A percentile compares a stretch with the other conserved stretches of the same genome.
These are phyloP conservation scores for Phocoena sinus DNA, from an alignment of 2,113 vertebrate species.

Conservation along the genomic window DNA sequence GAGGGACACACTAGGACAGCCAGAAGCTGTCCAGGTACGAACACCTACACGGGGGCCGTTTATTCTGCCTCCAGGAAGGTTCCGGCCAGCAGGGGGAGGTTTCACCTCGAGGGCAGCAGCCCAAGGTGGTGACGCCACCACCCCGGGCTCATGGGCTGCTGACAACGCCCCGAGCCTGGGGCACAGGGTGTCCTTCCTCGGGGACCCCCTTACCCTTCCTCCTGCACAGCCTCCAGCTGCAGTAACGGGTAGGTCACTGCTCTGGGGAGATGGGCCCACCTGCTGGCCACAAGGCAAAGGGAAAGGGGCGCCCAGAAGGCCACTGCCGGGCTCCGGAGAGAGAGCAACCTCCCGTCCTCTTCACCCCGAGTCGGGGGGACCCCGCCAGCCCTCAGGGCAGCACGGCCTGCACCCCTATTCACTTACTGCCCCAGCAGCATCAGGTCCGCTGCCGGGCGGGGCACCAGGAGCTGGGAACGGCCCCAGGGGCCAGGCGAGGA, in stretches of 20 bases:
- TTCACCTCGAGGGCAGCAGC: neutral
- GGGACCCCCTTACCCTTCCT: neutral
- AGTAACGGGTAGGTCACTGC: neutral
- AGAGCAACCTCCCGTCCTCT: neutral
- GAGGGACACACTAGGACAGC: neutral
- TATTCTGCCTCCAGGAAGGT: neutral
- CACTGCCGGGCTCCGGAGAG: neutral
- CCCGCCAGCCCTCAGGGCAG: neutral
- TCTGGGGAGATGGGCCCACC: neutral
- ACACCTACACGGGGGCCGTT: neutral
- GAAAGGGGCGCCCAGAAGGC: neutral
- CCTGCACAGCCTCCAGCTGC: neutral
- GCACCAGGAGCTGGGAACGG: neutral
- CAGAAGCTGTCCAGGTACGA: rapidly evolving
- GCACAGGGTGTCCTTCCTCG: no score
- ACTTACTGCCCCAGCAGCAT: no score
- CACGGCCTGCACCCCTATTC: neutral
- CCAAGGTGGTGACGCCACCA: no score
- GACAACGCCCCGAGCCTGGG: neutral
- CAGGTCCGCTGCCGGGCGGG: rapidly evolving
- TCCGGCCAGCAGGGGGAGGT: rapidly evolving
- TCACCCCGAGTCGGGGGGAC: neutral
- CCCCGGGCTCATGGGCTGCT: neutral
- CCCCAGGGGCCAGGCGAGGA: neutral
- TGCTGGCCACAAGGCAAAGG: neutral